Conservation (phyloP, 2,888 invertebrate genomes). For the Hetaerina titia region DNA sequence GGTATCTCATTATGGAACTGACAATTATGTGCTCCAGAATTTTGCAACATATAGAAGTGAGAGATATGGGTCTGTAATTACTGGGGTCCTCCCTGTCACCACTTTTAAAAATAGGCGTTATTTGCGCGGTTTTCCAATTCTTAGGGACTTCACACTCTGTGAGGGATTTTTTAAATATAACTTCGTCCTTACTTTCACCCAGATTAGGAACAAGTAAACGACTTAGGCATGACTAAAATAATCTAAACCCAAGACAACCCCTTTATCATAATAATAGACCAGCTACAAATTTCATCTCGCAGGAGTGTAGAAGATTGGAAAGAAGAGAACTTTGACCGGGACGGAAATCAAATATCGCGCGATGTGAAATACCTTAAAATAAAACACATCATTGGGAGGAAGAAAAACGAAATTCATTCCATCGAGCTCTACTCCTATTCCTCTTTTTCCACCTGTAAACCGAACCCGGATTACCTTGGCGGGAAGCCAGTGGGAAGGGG, state of each 20-base stretch:
- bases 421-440: background rate
- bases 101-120: too few relatives aligned
- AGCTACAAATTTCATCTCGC: background rate
- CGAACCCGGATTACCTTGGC: conserved; percentile 59
- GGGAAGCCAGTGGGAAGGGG: conserved; percentile 16
- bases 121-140: too few relatives aligned
- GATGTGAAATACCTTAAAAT: background rate
- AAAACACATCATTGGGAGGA: background rate
- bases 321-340: background rate
- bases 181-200: too few relatives aligned
- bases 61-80: too few relatives aligned
- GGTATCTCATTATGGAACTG: too few relatives aligned
- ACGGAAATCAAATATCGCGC: background rate
- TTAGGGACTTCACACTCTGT: too few relatives aligned
- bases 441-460: conserved; percentile 24
- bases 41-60: too few relatives aligned
- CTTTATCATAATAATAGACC: background rate
- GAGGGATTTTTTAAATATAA: too few relatives aligned
- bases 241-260: too few relatives aligned
- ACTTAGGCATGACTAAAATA: background rate
- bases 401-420: conserved; percentile 36
- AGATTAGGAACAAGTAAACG: background rate
- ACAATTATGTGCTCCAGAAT: too few relatives aligned
- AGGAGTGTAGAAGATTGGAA: background rate
- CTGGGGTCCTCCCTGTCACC: too few relatives aligned